Evolutionary conservation across 1,140 invertebrate species (phyloP).

Genomic region (Paralvinella palmiformis): DNA sequence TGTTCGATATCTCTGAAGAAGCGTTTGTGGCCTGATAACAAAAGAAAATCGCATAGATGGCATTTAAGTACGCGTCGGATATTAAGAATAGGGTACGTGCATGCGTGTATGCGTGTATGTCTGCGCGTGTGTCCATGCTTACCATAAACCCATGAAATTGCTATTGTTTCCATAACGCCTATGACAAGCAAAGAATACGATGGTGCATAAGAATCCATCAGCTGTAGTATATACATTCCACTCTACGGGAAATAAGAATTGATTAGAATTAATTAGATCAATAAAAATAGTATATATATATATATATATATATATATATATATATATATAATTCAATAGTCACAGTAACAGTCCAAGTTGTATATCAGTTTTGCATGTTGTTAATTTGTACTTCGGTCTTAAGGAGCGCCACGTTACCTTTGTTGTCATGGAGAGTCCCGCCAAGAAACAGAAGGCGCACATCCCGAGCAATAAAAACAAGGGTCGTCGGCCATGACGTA

Average conservation of each 20-base stretch:
- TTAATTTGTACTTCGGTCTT: constrained; percentile 8
- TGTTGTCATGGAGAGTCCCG: constrained; percentile 23
- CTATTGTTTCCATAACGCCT: constrained; percentile 44
- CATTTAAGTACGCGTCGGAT: too few relatives aligned
- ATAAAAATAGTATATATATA: not conserved
- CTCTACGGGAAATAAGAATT: constrained; percentile 41
- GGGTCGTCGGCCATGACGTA: constrained; percentile 31
- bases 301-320: not conserved
- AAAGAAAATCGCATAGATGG: too few relatives aligned
- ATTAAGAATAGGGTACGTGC: too few relatives aligned
- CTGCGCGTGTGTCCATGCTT: too few relatives aligned
- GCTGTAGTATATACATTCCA: constrained; percentile 74
- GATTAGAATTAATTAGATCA: not conserved
- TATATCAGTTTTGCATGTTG: not conserved
- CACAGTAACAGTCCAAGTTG: not conserved
- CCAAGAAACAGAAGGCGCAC: constrained; percentile 19
- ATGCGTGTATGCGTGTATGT: too few relatives aligned
- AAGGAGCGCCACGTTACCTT: constrained; percentile 7
- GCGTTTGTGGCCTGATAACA: not conserved
- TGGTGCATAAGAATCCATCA: constrained; percentile 79
- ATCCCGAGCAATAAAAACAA: constrained; percentile 16
- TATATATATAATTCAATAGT: not conserved
- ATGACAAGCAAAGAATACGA: constrained; percentile 76
- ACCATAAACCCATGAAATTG: constrained; percentile 2
- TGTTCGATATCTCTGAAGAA: not conserved